Evolutionary conservation across 2,888 invertebrate species (phyloP).

Genomic region (Scotopteryx bipunctaria): DNA sequence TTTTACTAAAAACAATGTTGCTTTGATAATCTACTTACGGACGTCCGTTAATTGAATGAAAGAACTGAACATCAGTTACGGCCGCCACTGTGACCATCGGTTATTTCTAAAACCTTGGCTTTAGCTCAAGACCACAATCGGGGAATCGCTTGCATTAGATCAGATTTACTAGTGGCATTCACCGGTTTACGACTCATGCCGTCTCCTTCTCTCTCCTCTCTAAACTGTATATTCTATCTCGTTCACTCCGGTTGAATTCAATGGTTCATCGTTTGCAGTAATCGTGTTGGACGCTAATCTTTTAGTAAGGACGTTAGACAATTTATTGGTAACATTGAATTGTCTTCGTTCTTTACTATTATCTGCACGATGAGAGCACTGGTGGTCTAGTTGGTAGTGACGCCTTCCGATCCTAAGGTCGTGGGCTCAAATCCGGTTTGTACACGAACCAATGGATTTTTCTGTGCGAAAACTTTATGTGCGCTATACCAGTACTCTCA

Average conservation of each 20-base stretch:
- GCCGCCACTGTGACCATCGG: background rate
- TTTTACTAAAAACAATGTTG: too few relatives aligned
- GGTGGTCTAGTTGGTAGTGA: too few relatives aligned
- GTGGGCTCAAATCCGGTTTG: too few relatives aligned
- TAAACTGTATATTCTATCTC: conserved; percentile 17
- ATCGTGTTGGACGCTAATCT: conserved; percentile 25
- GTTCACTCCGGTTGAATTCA: conserved; percentile 17
- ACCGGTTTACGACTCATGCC: conserved; percentile 30
- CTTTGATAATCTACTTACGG: too few relatives aligned
- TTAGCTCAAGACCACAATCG: conserved; percentile 33
- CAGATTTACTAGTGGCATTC: conserved; percentile 37
- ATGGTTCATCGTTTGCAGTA: conserved; percentile 24
- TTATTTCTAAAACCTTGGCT: conserved; percentile 1
- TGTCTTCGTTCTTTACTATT: background rate
- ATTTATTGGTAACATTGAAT: conserved; percentile 20
- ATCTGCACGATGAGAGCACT: too few relatives aligned
- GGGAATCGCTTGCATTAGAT: conserved; percentile 35
- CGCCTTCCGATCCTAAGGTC: too few relatives aligned
- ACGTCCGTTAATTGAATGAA: too few relatives aligned
- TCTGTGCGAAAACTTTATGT: too few relatives aligned
- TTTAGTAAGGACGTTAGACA: conserved; percentile 9
- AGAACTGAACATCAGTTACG: too few relatives aligned
- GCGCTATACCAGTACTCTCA: too few relatives aligned
- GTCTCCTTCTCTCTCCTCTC: conserved; percentile 23
- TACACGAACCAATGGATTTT: too few relatives aligned